phyloP scores from a whole-genome alignment of 1,140 invertebrate species.

The Pentalonia nigronervosa region DNA sequence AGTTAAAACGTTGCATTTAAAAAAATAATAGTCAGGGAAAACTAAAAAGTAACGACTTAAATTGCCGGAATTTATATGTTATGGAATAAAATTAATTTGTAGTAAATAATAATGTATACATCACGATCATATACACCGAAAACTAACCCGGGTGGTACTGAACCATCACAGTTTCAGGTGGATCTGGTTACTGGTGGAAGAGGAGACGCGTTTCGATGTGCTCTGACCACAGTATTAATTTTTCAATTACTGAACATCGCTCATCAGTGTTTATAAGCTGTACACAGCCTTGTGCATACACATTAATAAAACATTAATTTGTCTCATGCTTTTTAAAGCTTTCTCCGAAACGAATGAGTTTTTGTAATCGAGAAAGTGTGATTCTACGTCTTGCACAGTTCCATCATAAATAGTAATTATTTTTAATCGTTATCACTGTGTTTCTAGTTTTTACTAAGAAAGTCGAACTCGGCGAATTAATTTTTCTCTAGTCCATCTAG shows the following conservation, averaged over 20 bases:
- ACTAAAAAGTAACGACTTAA: not conserved
- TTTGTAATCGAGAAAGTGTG: not conserved
- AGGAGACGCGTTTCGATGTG: not conserved
- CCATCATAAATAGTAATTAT: not conserved
- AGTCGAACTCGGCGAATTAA: not conserved
- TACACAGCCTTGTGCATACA: not conserved
- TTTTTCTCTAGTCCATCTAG: not conserved
- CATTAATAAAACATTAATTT: not conserved
- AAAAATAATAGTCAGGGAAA: not conserved
- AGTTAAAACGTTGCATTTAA: too few relatives aligned
- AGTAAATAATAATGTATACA: too few relatives aligned
- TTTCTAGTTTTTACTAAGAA: not conserved
- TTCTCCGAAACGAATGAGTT: not conserved
- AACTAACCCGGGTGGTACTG: constrained; percentile 92
- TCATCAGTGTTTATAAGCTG: not conserved
- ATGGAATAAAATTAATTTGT: not conserved
- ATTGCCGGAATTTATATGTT: not conserved
- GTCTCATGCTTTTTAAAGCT: not conserved
- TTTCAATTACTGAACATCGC: not conserved
- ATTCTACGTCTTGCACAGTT: not conserved
- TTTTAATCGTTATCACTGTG: not conserved
- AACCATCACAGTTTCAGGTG: constrained; percentile 75
- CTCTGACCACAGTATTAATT: not conserved
- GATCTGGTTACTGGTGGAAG: not conserved
- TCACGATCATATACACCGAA: constrained; percentile 65